A percentile compares a stretch with the other conserved stretches of the same genome.
Evolutionary conservation across 2,888 invertebrate species (phyloP).

Genomic region (Drosophila tripunctata): DNA sequence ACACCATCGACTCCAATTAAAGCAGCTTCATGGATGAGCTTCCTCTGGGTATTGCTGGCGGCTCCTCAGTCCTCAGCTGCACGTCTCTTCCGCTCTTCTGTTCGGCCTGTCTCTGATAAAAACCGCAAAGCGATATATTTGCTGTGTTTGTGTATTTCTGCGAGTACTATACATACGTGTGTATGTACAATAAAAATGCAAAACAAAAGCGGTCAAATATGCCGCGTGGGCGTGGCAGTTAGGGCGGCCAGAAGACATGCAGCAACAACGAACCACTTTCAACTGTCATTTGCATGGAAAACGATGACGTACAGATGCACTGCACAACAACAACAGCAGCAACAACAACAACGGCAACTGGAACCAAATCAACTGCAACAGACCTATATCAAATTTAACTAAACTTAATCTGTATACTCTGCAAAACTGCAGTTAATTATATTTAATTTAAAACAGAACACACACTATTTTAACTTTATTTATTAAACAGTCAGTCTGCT

Average conservation of each 20-base stretch:
- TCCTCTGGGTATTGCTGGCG: neutral
- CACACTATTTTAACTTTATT: too few relatives aligned
- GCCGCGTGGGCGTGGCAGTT: conserved; percentile 58
- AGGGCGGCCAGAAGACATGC: conserved; percentile 39
- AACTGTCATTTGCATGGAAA: conserved; percentile 73
- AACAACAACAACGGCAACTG: conserved; percentile 26
- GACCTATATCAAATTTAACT: neutral
- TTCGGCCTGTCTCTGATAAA: conserved; percentile 68
- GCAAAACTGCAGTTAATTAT: too few relatives aligned
- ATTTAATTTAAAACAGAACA: neutral
- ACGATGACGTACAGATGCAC: conserved; percentile 67
- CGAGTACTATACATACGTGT: conserved; percentile 1
- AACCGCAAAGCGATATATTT: conserved; percentile 73
- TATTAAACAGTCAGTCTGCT: too few relatives aligned
- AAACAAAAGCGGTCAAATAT: conserved; percentile 76
- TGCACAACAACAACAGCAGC: conserved; percentile 30
- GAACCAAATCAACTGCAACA: conserved; percentile 30
- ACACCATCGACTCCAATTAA: conserved; percentile 79
- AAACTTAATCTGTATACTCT: conserved; percentile 12
- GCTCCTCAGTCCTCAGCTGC: too few relatives aligned
- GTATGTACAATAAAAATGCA: conserved; percentile 68
- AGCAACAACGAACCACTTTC: conserved; percentile 62
- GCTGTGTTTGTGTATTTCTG: conserved; percentile 10
- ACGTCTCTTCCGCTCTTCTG: conserved; percentile 6
- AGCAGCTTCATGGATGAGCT: conserved; percentile 38